These are phyloP conservation scores for Drosophila suboccidentalis DNA, from an alignment of 2,888 invertebrate genomes.

Conservation along the genomic window DNA sequence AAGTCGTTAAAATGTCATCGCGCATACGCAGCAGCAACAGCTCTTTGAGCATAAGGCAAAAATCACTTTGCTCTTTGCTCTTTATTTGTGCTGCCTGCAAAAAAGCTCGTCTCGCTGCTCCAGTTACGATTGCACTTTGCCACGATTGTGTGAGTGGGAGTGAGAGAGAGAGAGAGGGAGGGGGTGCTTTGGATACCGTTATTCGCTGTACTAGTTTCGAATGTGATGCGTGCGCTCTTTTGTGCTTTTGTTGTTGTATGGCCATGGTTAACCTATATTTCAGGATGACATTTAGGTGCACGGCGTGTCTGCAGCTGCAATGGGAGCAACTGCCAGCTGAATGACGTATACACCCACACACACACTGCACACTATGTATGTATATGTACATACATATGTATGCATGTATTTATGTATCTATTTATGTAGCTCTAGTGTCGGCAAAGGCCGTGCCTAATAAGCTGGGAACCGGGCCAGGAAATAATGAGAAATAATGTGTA, in stretches of 20 bases:
- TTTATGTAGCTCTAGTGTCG: slow-evolving; percentile 17
- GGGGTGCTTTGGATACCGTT: slow-evolving; percentile 2
- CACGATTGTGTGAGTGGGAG: no score
- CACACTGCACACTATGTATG: neutral
- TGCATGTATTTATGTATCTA: neutral
- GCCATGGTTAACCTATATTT: slow-evolving; percentile 62
- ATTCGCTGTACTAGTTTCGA: slow-evolving; percentile 21
- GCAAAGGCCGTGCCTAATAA: slow-evolving; percentile 31
- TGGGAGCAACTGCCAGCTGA: slow-evolving; percentile 29
- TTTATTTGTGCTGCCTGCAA: slow-evolving; percentile 6
- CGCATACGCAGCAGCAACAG: slow-evolving; percentile 57
- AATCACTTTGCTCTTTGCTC: slow-evolving; percentile 21
- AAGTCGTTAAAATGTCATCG: slow-evolving; percentile 68
- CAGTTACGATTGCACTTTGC: slow-evolving; percentile 42
- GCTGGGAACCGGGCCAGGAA: slow-evolving; percentile 24
- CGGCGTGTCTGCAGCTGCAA: slow-evolving; percentile 30
- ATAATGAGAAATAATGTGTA: slow-evolving; percentile 6
- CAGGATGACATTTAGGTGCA: slow-evolving; percentile 56
- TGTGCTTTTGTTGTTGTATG: slow-evolving; percentile 19
- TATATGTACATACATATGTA: neutral
- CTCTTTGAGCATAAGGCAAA: slow-evolving; percentile 21
- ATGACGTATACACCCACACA: slow-evolving; percentile 35
- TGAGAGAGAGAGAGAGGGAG: neutral
- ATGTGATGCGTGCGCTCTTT: slow-evolving; percentile 33
- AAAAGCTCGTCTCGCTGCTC: slow-evolving; percentile 38